Base-by-base conservation (phyloP, 2,888 invertebrate species). In the Cephus pulcher region DNA sequence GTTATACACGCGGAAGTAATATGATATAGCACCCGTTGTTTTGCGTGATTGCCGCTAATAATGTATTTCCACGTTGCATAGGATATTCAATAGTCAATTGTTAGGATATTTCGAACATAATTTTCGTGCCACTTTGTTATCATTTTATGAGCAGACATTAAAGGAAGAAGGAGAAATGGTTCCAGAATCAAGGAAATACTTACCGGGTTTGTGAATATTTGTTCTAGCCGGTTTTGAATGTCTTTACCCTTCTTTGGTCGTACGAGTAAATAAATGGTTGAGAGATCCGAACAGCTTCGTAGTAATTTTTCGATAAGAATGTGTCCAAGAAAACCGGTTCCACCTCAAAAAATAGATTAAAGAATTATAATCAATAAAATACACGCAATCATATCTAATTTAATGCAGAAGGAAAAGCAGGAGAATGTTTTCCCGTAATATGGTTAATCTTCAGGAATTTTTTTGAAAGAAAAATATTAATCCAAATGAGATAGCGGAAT, bases 221-320 rank as follows among this genome's bases (percentile, higher is more conserved):
- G 94, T 69, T 94, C 93, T 34, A 93, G 88, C 78, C 94, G 90
- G 78, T 91, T 92, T 9, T 90, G 84, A 23, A 93, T 92, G 56
- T 93, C 93, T 80, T 93, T 93, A 56, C 93, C 93, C 81, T 93
- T 93, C 80, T 94, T 94, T 0, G 93, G 92, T 74, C 95, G 91
- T 0, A 94, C 92, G 11, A 95, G 86, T 0, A 89, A 85, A 86
- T 94, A 95, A 78, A 95, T 92, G 32, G 92, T 92, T 35, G 92
- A 91, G 1, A 94, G 88, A 30, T 93, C 92, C 0, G 93, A 92
- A 56, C 94, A 94, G 30, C 92, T 92, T 37, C 95, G 92, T 37
- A 95, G 90, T 69, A 95, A 89, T 88, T 95, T 95, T 84, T 95
- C 95, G 70, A 94, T 89, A 11, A 95, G 88, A 3, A 95, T 89